A percentile compares a stretch with the other conserved stretches of the same genome.
phyloP scores from a whole-genome alignment of 37 sponge, comb jelly and placozoan genomes.

The Cliona cf. orientalis region DNA sequence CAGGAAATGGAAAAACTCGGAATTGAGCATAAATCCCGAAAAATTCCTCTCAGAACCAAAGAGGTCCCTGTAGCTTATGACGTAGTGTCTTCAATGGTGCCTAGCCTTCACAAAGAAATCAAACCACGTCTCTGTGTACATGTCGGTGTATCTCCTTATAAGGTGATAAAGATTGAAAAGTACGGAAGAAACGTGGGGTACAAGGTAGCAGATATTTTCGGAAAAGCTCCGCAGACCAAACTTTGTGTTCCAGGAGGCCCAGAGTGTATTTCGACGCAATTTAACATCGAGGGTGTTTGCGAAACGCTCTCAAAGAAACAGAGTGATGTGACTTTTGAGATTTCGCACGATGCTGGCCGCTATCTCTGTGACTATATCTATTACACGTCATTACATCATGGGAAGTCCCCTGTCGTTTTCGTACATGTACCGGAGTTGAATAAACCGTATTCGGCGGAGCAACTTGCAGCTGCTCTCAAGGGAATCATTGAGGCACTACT shows the following conservation, averaged over 20 bases:
- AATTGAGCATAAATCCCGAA: not conserved
- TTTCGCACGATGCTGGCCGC: conserved; percentile 70
- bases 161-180: conserved; percentile 47
- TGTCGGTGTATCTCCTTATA: conserved; percentile 64
- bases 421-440: conserved; percentile 71
- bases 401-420: conserved; percentile 57
- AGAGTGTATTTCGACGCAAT: conserved; percentile 8
- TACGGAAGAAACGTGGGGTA: conserved; percentile 59
- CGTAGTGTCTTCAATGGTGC: conserved; percentile 24
- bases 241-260: conserved; percentile 48
- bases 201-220: conserved; percentile 29
- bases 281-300: conserved; percentile 21
- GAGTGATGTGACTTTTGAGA: conserved; percentile 17
- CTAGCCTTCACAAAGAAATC: conserved; percentile 45
- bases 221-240: not conserved
- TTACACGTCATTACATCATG: conserved; percentile 59
- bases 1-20: conserved; percentile 33
- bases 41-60: conserved; percentile 8
- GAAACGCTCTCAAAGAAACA: not conserved
- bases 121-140: conserved; percentile 70
- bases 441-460: conserved; percentile 49
- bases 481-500: conserved; percentile 42
- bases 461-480: conserved; percentile 61
- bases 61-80: conserved; percentile 71
- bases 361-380: conserved; percentile 82